A percentile compares a stretch with the other conserved stretches of the same genome.
phyloP scores from a whole-genome alignment of 2,888 invertebrate genomes.

The Conops quadrifasciatus region DNA sequence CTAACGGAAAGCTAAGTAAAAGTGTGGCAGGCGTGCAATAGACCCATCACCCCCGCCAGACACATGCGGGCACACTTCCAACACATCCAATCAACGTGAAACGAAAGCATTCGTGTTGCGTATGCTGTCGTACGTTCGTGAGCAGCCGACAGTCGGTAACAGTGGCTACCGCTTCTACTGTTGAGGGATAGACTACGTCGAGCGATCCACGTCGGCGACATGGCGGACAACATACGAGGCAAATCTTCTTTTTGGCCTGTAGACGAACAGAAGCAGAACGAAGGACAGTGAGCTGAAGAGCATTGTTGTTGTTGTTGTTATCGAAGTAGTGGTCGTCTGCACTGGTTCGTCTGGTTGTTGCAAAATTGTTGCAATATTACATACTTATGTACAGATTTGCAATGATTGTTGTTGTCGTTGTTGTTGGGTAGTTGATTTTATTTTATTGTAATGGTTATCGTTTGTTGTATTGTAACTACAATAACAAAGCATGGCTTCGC shows the following conservation, averaged over 20 bases:
- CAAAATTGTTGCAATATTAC: not conserved
- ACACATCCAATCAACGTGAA: not conserved
- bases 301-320: slow-evolving; percentile 9
- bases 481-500: slow-evolving; percentile 9
- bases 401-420: slow-evolving; percentile 39
- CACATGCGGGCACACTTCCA: not conserved
- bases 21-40: not conserved
- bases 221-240: too few species aligned
- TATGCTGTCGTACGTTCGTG: not conserved
- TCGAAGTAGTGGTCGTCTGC: not conserved
- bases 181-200: too few species aligned
- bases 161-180: too few species aligned
- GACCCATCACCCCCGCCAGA: not conserved
- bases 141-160: too few species aligned
- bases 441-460: not conserved
- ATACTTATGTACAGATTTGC: not conserved
- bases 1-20: not conserved
- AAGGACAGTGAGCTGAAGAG: not conserved
- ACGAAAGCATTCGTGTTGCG: slow-evolving; percentile 11
- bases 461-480: not conserved
- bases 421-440: slow-evolving; percentile 48
- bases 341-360: not conserved
- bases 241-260: too few species aligned
- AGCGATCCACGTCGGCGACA: too few species aligned
- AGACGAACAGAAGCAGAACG: slow-evolving; percentile 1